These are phyloP conservation scores for Aythya baeri DNA, from an alignment of 2,113 vertebrate species.

Conservation along the genomic window DNA sequence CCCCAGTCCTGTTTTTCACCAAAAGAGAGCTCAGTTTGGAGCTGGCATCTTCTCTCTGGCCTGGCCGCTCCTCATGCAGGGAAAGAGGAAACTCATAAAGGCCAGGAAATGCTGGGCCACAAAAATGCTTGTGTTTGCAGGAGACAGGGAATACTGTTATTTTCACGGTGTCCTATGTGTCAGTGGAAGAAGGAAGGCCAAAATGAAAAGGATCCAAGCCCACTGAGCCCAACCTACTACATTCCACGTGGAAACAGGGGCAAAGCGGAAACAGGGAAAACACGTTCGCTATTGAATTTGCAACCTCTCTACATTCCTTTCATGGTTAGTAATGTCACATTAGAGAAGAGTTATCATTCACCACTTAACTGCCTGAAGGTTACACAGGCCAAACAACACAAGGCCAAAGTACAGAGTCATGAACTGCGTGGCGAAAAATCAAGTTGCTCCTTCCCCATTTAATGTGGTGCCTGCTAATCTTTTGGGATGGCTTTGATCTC, in stretches of 20 bases:
- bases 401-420: slow-evolving; percentile 56
- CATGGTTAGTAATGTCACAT: slow-evolving; percentile 11
- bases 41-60: neutral
- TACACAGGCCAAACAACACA: slow-evolving; percentile 40
- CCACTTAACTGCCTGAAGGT: slow-evolving; percentile 48
- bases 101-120: neutral
- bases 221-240: neutral
- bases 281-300: neutral
- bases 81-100: neutral
- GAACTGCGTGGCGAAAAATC: slow-evolving; percentile 7
- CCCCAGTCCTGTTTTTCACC: neutral
- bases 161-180: neutral
- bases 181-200: neutral
- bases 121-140: neutral
- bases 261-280: slow-evolving; percentile 5
- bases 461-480: neutral
- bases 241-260: neutral
- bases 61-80: neutral
- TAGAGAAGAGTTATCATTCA: slow-evolving; percentile 47
- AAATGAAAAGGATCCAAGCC: neutral
- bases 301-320: slow-evolving; percentile 51
- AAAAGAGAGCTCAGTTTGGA: neutral
- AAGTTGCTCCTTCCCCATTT: neutral
- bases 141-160: neutral
- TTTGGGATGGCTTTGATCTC: slow-evolving; percentile 35